Base-by-base conservation (phyloP, 1,140 invertebrate species). In the Diploscapter pachys region DNA sequence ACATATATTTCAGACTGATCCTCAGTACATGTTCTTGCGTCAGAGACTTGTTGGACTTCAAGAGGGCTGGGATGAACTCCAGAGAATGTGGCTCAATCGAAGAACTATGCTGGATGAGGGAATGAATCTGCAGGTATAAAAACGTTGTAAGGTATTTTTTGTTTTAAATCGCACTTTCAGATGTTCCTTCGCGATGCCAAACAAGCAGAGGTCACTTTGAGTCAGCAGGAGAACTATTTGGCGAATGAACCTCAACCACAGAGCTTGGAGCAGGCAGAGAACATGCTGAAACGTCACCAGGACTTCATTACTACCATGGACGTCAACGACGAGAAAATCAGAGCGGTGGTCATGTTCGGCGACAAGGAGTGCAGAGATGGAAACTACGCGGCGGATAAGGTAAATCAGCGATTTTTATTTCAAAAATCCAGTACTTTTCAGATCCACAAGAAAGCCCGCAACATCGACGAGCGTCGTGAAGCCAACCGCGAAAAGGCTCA, bases 21-120 rank as follows among this genome's bases (percentile, higher is more conserved):
- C 96, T 68, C 96, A 99, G 87, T 83, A 85, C 72, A 83, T 85
- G 83, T 84, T 84, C 81, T 77, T 78, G 70, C 82, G 86, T 5
- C 83, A 89, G 87, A 90, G 97, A 74, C 88, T 99, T 74, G 97
- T 96, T 88, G 96, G 96, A 2, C 87, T 99, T 57, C 93, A 96
- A 86, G 95, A 98, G 89, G 96, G 95, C 70, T 99, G 97, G 97
- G 93, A 95, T 77, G 96, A 99, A 85, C 88, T 99, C 64, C 92
- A 97, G 81, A 93, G 98, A 88, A 99, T 99, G 96, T 99, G 96
- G 96, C 95, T 96, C 84, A 98, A 98, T 88, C 88, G 96, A 64
- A 95, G 98, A 86, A 92, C 95, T 76, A 87, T 98, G 57, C 88
- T 99, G 3, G 93, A 94, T 0, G 94, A 98, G 87, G 95, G 92